Evolutionary conservation across 1,140 invertebrate species (phyloP).

Genomic region (Magallana ariakensis): DNA sequence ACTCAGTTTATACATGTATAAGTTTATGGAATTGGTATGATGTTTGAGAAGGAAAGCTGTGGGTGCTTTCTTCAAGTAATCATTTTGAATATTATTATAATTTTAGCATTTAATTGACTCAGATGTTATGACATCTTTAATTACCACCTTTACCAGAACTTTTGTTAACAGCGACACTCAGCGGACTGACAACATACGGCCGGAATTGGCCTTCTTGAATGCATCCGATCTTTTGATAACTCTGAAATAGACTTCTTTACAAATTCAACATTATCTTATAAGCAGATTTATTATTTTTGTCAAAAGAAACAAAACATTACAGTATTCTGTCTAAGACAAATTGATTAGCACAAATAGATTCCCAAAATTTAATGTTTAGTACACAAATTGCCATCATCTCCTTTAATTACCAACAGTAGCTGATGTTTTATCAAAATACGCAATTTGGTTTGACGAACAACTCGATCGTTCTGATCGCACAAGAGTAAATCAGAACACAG

Average conservation of each 20-base stretch:
- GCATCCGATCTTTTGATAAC: slow-evolving; percentile 38
- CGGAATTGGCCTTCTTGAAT: slow-evolving; percentile 30
- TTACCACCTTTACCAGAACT: slow-evolving; percentile 25
- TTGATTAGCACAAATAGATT: slow-evolving; percentile 22
- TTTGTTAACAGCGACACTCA: slow-evolving; percentile 44
- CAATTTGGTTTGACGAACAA: too few species aligned
- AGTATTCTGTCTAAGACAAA: slow-evolving; percentile 44
- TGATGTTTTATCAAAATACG: slow-evolving; percentile 3
- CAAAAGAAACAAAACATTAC: slow-evolving; percentile 51
- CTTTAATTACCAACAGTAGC: not conserved
- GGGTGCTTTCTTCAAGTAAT: too few species aligned
- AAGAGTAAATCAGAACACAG: not conserved
- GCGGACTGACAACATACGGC: slow-evolving; percentile 43
- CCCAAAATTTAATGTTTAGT: slow-evolving; percentile 45
- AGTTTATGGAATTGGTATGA: too few species aligned
- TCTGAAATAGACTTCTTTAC: slow-evolving; percentile 46
- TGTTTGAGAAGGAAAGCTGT: too few species aligned
- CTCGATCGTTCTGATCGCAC: not conserved
- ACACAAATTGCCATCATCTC: slow-evolving; percentile 22
- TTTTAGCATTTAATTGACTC: not conserved
- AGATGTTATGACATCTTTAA: slow-evolving; percentile 3
- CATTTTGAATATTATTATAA: not conserved
- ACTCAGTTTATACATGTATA: not conserved
- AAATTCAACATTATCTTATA: slow-evolving; percentile 35
- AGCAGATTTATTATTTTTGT: slow-evolving; percentile 48